Evolutionary conservation across 1,140 invertebrate species (phyloP).

Genomic region (Stenopsyche tienmushanensis): DNA sequence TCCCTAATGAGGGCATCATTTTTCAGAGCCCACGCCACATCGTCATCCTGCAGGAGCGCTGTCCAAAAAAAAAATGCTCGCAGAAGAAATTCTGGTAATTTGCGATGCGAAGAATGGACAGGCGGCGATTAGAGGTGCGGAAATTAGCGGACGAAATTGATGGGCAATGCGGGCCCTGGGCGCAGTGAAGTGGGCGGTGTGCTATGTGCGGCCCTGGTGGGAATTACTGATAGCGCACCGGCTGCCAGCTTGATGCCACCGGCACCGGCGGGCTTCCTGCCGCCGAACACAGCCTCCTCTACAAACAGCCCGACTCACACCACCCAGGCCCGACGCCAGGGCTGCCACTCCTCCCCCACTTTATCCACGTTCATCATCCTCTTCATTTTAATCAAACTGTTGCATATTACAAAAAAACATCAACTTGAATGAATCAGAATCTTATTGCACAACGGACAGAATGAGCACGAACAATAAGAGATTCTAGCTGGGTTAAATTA

Average conservation of each 20-base stretch:
- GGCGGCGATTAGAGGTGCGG: not conserved
- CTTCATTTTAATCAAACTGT: no score
- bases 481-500: no score
- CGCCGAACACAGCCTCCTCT: slow-evolving; percentile 23
- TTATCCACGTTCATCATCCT: no score
- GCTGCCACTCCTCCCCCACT: not conserved
- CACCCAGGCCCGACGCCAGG: slow-evolving; percentile 18
- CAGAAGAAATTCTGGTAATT: slow-evolving; percentile 5
- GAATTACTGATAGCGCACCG: slow-evolving; percentile 37
- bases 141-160: slow-evolving; percentile 9
- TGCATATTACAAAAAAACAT: no score
- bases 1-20: not conserved
- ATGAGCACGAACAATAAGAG: no score
- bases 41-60: not conserved
- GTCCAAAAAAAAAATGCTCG: not conserved
- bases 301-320: slow-evolving; percentile 27
- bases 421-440: no score
- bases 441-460: no score
- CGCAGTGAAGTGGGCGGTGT: not conserved
- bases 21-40: not conserved
- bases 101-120: not conserved
- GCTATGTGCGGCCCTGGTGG: no score
- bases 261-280: slow-evolving; percentile 30
- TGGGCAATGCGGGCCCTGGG: slow-evolving; percentile 1
- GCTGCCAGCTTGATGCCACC: slow-evolving; percentile 35